phyloP scores from a whole-genome alignment of 2,113 vertebrate genomes.

The Notothenia rossii region DNA sequence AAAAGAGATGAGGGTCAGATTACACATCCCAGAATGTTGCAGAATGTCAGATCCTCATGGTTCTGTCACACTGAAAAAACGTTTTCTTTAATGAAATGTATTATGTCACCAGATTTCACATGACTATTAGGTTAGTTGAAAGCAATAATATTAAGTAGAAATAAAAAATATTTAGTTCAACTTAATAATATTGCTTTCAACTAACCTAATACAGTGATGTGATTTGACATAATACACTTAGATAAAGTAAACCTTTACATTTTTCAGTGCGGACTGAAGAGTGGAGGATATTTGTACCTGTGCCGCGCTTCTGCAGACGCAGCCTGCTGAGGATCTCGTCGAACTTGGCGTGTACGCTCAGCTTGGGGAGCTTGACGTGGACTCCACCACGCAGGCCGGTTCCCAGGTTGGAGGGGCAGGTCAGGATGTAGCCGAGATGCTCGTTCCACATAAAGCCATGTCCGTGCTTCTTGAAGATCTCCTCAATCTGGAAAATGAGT shows the following conservation, averaged over 20 bases:
- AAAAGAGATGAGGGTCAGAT: neutral
- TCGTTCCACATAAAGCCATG: slow-evolving; percentile 96
- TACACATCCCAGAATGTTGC: neutral
- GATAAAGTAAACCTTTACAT: too few relatives aligned
- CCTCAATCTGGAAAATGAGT: slow-evolving; percentile 88
- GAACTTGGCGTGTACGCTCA: slow-evolving; percentile 94
- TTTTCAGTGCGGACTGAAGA: neutral
- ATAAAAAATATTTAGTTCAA: too few relatives aligned
- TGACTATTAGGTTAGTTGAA: too few relatives aligned
- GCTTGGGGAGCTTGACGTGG: slow-evolving; percentile 91
- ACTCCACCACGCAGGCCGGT: slow-evolving; percentile 94
- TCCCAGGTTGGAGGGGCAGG: slow-evolving; percentile 95
- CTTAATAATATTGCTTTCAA: too few relatives aligned
- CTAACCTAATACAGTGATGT: too few relatives aligned
- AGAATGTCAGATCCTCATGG: neutral
- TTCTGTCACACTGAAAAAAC: too few relatives aligned
- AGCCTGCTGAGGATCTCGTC: slow-evolving; percentile 92
- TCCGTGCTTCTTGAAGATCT: slow-evolving; percentile 92
- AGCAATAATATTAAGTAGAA: too few relatives aligned
- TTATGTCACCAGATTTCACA: too few relatives aligned
- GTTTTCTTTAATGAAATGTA: too few relatives aligned
- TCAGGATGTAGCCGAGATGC: slow-evolving; percentile 93
- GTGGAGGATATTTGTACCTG: slow-evolving; percentile 80
- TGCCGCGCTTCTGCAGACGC: slow-evolving; percentile 96
- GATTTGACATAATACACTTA: too few relatives aligned